Percentiles rank a stretch among this genome's conserved stretches.
Conservation (phyloP, 2,113 vertebrate genomes). For the Oryzias javanicus region DNA sequence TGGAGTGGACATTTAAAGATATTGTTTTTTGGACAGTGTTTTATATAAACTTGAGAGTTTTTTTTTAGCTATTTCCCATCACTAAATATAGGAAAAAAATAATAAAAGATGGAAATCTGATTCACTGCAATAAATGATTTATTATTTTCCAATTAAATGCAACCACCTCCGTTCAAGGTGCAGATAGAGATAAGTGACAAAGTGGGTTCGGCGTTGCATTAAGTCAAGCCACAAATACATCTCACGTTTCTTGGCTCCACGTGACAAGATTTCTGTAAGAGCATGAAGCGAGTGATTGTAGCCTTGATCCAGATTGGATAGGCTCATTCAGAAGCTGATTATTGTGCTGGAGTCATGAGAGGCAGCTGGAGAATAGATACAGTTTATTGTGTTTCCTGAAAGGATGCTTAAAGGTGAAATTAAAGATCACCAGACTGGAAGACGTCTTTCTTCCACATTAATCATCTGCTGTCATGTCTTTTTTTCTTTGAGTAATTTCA, state of each 20-base stretch:
- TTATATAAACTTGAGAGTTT: too few species aligned
- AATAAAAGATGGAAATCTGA: too few species aligned
- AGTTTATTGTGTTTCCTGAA: background rate
- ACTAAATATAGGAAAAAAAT: too few species aligned
- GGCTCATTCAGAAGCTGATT: conserved; percentile 67
- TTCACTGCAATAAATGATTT: background rate
- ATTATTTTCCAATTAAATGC: background rate
- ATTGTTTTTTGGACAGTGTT: too few species aligned
- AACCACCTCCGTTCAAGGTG: background rate
- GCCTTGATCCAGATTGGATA: conserved; percentile 63
- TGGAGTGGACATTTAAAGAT: too few species aligned
- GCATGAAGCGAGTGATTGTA: conserved; percentile 7
- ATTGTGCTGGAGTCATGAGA: conserved; percentile 50
- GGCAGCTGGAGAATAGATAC: background rate
- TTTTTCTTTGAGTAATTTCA: background rate
- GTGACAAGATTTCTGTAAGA: background rate
- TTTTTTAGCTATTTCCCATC: too few species aligned
- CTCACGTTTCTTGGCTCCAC: conserved; percentile 4
- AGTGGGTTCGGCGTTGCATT: background rate
- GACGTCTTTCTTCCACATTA: too few species aligned
- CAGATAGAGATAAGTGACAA: background rate
- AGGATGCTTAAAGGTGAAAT: background rate
- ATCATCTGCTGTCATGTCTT: too few species aligned
- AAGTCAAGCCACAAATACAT: background rate
- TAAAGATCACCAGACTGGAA: too few species aligned